Percentiles rank a stretch among this genome's conserved stretches.
These are phyloP conservation scores for Podarcis cretensis DNA, from an alignment of 2,113 vertebrate genomes.

Conservation along the genomic window DNA sequence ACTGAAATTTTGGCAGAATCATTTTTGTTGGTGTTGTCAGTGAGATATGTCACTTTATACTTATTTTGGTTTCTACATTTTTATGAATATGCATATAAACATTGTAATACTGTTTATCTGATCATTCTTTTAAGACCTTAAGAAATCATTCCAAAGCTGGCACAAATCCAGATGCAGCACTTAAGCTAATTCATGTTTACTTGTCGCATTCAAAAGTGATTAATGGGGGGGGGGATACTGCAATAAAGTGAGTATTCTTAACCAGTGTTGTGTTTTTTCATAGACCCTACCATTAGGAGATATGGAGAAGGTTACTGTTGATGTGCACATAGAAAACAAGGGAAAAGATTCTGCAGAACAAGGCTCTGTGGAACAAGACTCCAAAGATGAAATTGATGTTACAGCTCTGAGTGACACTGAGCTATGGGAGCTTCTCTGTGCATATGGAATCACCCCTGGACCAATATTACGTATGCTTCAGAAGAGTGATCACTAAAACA, in stretches of 20 bases:
- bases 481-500: background rate
- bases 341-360: conserved; percentile 18
- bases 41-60: background rate
- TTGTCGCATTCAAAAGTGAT: background rate
- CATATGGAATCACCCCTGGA: conserved; percentile 80
- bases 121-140: background rate
- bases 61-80: background rate
- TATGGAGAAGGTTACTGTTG: conserved; percentile 32
- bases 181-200: background rate
- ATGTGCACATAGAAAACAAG: background rate
- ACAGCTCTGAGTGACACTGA: conserved; percentile 76
- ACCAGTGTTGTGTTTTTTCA: conserved; percentile 17
- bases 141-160: background rate
- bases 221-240: background rate
- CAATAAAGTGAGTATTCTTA: background rate
- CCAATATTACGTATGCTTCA: conserved; percentile 80
- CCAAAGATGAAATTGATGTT: conserved; percentile 62
- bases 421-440: conserved; percentile 72
- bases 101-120: background rate
- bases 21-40: background rate
- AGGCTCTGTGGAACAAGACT: conserved; percentile 6
- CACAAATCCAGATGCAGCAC: background rate
- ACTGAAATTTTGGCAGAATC: background rate
- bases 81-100: background rate
- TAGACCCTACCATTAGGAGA: conserved; percentile 29